Conservation (phyloP, 1,140 invertebrate species). For the Drosophila nasuta region DNA sequence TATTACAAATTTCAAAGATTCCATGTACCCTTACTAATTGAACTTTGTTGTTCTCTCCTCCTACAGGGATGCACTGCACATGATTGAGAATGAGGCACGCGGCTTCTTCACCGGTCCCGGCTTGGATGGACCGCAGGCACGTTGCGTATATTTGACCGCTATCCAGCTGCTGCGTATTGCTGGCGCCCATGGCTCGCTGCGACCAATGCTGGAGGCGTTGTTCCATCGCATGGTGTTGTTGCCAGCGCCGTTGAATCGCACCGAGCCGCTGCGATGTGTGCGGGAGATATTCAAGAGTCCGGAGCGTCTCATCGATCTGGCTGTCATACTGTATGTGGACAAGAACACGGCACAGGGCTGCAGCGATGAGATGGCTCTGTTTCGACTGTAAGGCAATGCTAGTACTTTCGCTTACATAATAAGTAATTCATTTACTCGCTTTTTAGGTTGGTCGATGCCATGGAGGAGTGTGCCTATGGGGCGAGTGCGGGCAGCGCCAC, state of each 20-base stretch:
- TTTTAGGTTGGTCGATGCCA: constrained; percentile 94
- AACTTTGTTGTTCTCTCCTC: background rate
- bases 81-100: constrained; percentile 84
- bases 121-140: constrained; percentile 80
- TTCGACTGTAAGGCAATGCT: constrained; percentile 91
- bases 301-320: constrained; percentile 89
- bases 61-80: constrained; percentile 79
- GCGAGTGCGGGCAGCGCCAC: constrained; percentile 88
- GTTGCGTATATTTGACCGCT: constrained; percentile 86
- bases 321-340: constrained; percentile 90
- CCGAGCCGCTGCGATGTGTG: constrained; percentile 93
- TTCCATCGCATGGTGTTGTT: constrained; percentile 96
- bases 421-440: background rate
- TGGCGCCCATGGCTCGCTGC: constrained; percentile 92
- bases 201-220: constrained; percentile 95
- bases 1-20: too few relatives aligned
- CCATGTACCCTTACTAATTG: background rate
- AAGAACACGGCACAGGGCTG: constrained; percentile 90
- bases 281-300: constrained; percentile 91
- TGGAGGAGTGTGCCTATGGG: constrained; percentile 91
- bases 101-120: constrained; percentile 84
- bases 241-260: constrained; percentile 92
- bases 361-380: constrained; percentile 95
- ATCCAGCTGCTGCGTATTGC: constrained; percentile 94
- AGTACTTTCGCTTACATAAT: too few relatives aligned